Evolutionary conservation across 2,113 vertebrate species (phyloP).

Genomic region (Callopanchax toddi): DNA sequence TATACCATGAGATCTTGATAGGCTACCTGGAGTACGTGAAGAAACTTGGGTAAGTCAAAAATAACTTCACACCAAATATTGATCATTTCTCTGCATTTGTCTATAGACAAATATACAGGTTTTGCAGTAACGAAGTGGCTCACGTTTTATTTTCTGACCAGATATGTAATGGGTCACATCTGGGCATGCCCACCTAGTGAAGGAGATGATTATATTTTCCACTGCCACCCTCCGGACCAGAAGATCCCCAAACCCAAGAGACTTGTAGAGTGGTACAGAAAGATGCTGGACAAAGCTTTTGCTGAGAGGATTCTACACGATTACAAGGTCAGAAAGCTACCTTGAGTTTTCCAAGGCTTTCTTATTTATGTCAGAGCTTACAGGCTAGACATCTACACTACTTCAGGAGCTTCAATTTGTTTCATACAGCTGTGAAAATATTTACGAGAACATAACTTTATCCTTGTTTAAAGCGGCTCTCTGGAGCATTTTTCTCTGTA

Average conservation of each 20-base stretch:
- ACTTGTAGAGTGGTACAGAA: conserved; percentile 98
- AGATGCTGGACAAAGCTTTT: conserved; percentile 99
- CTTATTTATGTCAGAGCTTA: no score
- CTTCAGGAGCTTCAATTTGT: no score
- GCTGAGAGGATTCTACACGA: conserved; percentile 97
- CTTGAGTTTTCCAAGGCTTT: background rate
- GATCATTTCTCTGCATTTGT: background rate
- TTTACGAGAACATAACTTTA: no score
- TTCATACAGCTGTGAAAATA: no score
- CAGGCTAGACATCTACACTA: no score
- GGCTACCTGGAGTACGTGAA: conserved; percentile 98
- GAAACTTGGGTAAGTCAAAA: conserved; percentile 89
- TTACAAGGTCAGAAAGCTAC: conserved; percentile 85
- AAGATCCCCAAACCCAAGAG: conserved; percentile 99
- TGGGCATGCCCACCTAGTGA: conserved; percentile 99
- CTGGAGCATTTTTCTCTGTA: no score
- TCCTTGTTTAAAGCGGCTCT: no score
- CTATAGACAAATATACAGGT: background rate
- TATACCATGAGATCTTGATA: conserved; percentile 98
- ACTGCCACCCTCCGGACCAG: conserved; percentile 96
- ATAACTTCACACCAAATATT: background rate
- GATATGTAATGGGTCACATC: conserved; percentile 96
- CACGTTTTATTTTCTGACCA: conserved; percentile 49
- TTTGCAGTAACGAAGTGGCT: background rate
- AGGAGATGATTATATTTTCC: conserved; percentile 99